Percentiles rank a stretch among this genome's conserved stretches.
Evolutionary conservation across 2,797 vertebrate genomes (phyloP).

Genomic region (Ceyx erithaca): DNA sequence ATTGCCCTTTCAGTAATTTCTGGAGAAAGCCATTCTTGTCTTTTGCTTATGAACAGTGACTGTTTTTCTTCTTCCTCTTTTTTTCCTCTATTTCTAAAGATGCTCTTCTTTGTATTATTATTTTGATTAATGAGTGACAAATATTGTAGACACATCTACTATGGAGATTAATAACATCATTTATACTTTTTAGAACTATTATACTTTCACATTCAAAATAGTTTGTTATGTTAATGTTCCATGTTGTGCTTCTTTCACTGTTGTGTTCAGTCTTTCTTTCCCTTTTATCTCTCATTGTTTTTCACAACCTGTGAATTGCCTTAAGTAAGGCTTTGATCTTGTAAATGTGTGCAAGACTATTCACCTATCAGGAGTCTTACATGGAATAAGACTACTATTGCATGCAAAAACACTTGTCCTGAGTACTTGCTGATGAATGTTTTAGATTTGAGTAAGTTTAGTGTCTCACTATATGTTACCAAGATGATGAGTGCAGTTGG

Average conservation of each 20-base stretch:
- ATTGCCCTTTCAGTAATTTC: neutral
- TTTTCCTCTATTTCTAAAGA: neutral
- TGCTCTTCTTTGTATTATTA: neutral
- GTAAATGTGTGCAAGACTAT: neutral
- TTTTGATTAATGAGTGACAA: neutral
- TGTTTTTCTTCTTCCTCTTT: neutral
- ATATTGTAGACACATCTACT: neutral
- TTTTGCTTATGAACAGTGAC: neutral
- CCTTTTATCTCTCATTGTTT: slow-evolving; percentile 5
- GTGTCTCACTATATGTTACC: neutral
- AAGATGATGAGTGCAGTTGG: neutral
- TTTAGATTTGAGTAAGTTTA: neutral
- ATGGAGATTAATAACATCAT: neutral
- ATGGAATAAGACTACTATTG: neutral
- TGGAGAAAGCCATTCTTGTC: neutral
- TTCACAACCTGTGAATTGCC: neutral
- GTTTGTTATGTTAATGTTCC: neutral
- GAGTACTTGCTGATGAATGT: neutral
- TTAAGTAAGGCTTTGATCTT: slow-evolving; percentile 27
- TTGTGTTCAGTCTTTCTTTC: neutral
- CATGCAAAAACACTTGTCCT: neutral
- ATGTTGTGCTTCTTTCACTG: neutral
- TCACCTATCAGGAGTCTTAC: neutral
- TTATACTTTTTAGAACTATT: neutral
- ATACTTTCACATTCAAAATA: neutral